Base-by-base conservation (phyloP, 2,797 vertebrate species). In the Botia almorhae region DNA sequence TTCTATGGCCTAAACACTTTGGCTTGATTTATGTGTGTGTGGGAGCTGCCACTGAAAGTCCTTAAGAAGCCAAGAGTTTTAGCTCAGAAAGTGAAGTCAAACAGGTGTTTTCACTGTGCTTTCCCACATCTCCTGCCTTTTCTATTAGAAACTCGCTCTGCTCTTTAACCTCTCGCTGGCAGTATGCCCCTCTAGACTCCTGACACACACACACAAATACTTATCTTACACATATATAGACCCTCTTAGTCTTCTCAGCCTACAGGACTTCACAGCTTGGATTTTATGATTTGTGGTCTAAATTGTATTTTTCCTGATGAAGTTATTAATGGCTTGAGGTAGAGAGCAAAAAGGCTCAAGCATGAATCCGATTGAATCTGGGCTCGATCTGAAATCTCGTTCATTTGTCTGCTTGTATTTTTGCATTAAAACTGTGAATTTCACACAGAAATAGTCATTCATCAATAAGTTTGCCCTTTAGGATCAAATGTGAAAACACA, bases 61-160 rank as follows among this genome's bases (percentile, higher is more conserved):
- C 46, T 69, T 50, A 74, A 55, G 36, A 74, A 74, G 53, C 82
- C 43, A 69, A 48, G 58, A 56, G 80, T 78, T 76, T 88, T 82
- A 85, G 83, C 88, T 89, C 84, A 76, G 67, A 83, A 73, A 80
- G 80, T 71, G 8, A 70, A 82, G 82, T 80, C 61, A 84, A 79
- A 87, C 87, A 88, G 86, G 87, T 87, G 89, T 83, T 86, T 85
- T 76, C 82, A 75, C 19, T 21, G 51, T 76, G 23, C 69, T 79
- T 82, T 86, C 69, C 84, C 81, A 83, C 67, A 61, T 67, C 73
- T 67, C 65, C 51, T 81, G 82, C 70, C 65, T 75, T 85, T 81
- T 74, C 72, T 79, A 84, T 84, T 80, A 82, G 76, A 80, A 19
- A 29, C 16, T 75, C 19, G 23, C 76, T 83, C 39, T 55, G 69